A percentile compares a stretch with the other conserved stretches of the same genome.
These are phyloP conservation scores for Pungitius pungitius DNA, from an alignment of 2,113 vertebrate species.

Conservation along the genomic window DNA sequence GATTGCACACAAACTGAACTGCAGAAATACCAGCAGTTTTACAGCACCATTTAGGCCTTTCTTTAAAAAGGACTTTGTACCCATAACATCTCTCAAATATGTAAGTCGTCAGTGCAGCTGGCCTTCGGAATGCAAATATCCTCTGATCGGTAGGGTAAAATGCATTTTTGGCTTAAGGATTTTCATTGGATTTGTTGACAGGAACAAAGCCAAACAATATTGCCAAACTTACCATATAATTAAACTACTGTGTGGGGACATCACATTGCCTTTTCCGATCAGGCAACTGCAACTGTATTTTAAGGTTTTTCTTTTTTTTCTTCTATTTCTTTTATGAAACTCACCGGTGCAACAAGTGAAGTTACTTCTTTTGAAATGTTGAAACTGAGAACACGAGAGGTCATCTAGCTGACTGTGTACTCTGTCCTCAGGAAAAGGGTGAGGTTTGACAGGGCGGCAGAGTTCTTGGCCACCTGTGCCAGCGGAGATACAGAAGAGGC, in stretches of 20 bases:
- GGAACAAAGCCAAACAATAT: neutral
- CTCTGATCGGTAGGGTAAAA: too few relatives aligned
- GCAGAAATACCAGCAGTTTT: neutral
- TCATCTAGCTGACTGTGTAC: neutral
- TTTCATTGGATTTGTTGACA: neutral
- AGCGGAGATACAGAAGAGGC: slow-evolving; percentile 88
- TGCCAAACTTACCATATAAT: neutral
- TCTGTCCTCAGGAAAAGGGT: slow-evolving; percentile 76
- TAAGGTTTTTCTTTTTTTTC: neutral
- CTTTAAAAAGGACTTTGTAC: neutral
- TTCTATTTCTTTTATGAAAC: neutral
- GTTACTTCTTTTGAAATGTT: neutral
- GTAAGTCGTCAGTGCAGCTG: neutral
- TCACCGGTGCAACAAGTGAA: neutral
- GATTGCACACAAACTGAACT: neutral
- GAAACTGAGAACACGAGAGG: neutral
- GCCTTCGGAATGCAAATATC: neutral
- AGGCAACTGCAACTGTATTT: neutral
- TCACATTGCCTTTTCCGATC: neutral
- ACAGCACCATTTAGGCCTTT: neutral
- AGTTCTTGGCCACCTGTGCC: slow-evolving; percentile 90
- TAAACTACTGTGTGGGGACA: neutral
- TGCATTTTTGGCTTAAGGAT: neutral
- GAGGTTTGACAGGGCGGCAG: slow-evolving; percentile 87
- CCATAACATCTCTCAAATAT: neutral